Evolutionary conservation across 2,113 vertebrate genomes (phyloP), one percentile per base, ranked within the genome.

Genomic region (Heliornis fulica): DNA sequence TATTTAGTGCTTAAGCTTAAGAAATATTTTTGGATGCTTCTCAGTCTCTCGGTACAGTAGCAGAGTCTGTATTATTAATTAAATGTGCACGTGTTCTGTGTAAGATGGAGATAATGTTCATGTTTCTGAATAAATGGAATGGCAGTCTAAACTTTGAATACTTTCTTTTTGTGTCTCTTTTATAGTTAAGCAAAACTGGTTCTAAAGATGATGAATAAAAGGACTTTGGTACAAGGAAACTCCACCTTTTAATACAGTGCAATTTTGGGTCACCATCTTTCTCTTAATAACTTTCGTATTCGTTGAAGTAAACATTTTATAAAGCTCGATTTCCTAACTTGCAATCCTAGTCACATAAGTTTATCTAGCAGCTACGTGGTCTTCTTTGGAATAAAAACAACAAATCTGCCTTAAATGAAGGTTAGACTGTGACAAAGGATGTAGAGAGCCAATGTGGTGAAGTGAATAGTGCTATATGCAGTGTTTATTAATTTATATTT

Each of bases 121-220:
- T 94, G 28, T 89, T 65, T 94, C 25, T 80, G 92, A 96, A 96
- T 97, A 94, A 84, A 88, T 93, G 89, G 65, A 90, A 71, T 53
- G 40, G 36, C 46, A 43, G 23, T 80, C 84, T 97, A 71, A 93
- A 92, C 51, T 79, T 83, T 97, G 84, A 92, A 57, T 79, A 79
- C 96, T 95, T 97, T 78, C 96, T 96, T 89, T 95, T 94, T 97
- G 71, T 97, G 93, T 97, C 95, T 94, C 88, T 97, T 94, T 97
- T 96, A 43, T 97, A 99, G 99, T 97, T 99, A 92, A 99, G 99
- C 98, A 99, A 98, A 99, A 99, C 99, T 12, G 99, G 99, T 96
- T 99, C 99, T 90, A 99, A 99, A 97, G 99, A 99, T 59, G 99
- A 99, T 18, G 98, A 99, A 69, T 99, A 99, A 91, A n/a, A 66